These are phyloP conservation scores for Apamea sordens DNA, from an alignment of 2,888 invertebrate genomes.

Conservation along the genomic window DNA sequence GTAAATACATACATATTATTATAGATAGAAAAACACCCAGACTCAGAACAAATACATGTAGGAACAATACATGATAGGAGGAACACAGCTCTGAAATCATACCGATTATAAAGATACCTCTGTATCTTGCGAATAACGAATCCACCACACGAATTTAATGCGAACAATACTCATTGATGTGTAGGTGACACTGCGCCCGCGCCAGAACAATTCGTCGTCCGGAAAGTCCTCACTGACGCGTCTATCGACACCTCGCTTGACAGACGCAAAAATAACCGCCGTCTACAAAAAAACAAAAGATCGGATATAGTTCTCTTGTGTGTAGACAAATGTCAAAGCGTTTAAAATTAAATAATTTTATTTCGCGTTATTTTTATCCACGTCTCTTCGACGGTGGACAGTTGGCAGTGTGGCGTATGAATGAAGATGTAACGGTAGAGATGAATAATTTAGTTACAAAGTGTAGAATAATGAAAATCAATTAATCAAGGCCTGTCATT, in stretches of 20 bases:
- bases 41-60: too few relatives aligned
- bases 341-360: constrained; percentile 75
- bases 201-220: constrained; percentile 56
- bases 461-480: constrained; percentile 36
- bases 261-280: constrained; percentile 79
- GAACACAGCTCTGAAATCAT: neutral
- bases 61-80: too few relatives aligned
- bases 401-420: constrained; percentile 39
- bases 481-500: constrained; percentile 44
- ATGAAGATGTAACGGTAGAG: constrained; percentile 34
- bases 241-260: constrained; percentile 80
- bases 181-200: constrained; percentile 49
- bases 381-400: constrained; percentile 30
- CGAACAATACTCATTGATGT: constrained; percentile 23
- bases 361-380: constrained; percentile 66
- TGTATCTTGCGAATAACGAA: neutral
- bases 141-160: neutral
- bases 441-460: constrained; percentile 25
- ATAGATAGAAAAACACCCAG: too few relatives aligned
- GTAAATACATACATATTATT: too few relatives aligned
- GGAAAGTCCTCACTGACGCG: constrained; percentile 77
- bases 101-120: neutral
- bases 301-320: constrained; percentile 80
- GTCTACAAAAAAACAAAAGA: constrained; percentile 77
- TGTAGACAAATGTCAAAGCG: constrained; percentile 79